A percentile compares a stretch with the other conserved stretches of the same genome.
These are phyloP conservation scores for Drosophila equinoxialis DNA, from an alignment of 1,140 invertebrate species.

Conservation along the genomic window DNA sequence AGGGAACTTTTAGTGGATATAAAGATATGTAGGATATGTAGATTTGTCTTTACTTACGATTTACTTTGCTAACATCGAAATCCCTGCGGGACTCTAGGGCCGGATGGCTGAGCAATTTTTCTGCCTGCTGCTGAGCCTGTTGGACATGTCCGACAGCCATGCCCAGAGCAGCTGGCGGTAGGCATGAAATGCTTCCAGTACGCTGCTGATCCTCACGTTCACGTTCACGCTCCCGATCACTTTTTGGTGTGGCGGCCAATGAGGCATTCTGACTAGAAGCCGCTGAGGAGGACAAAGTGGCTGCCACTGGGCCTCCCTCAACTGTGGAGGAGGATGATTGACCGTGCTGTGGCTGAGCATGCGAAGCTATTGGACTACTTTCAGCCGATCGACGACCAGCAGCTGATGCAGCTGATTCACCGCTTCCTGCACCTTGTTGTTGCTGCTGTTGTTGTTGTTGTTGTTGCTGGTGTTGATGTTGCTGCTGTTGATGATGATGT, in stretches of 20 bases:
- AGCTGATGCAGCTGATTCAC: constrained; percentile 27
- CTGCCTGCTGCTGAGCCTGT: constrained; percentile 65
- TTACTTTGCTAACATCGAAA: constrained; percentile 80
- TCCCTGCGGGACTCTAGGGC: constrained; percentile 71
- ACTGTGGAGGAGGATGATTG: constrained; percentile 25
- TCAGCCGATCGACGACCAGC: constrained; percentile 61
- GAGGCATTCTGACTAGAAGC: constrained; percentile 75
- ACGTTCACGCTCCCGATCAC: constrained; percentile 53
- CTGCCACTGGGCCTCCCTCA: constrained; percentile 43
- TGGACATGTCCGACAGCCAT: constrained; percentile 66
- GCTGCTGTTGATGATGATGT: constrained; percentile 74
- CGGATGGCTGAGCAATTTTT: constrained; percentile 70
- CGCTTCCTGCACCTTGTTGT: constrained; percentile 15
- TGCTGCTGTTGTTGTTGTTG: constrained; percentile 44
- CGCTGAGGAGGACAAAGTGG: constrained; percentile 57
- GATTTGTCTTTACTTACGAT: constrained; percentile 69
- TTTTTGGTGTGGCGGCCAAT: constrained; percentile 65
- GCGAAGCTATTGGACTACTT: constrained; percentile 49
- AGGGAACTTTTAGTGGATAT: no score
- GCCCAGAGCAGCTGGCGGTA: constrained; percentile 74
- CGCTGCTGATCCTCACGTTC: constrained; percentile 35
- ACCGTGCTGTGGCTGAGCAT: constrained; percentile 26
- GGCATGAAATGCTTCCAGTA: constrained; percentile 70
- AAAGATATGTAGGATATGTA: no score
- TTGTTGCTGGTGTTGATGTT: constrained; percentile 61